Base-by-base conservation (phyloP, 2,888 invertebrate genomes). In the Hypomecis punctinalis region DNA sequence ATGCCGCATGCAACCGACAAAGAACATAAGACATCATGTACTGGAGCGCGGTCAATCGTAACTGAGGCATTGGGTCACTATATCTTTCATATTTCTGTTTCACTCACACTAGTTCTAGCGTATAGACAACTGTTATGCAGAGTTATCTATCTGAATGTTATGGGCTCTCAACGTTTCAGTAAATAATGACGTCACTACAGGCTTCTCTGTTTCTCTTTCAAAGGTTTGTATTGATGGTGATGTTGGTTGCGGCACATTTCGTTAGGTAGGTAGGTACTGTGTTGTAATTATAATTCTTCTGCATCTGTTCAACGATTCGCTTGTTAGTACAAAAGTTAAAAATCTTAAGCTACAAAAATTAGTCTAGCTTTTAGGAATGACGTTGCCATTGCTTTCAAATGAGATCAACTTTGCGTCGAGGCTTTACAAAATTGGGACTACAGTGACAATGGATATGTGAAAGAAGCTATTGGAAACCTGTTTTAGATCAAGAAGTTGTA, bases 241-340 rank as follows among this genome's bases (percentile, higher is more conserved):
- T 23, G 23, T 3, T 23, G 23, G 23, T 23, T 23, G 35, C 33
- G 4, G 7, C 9, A n/a, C 11, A 13, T 40, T 23, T 40, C 2
- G 6, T 40, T 9, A 7, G 7, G 40, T 10, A 23, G 7, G 40
- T 10, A 23, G 23, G 40, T 40, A 52, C 6, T 52, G 40, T 40
- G n/a, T 7, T 7, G 10, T 52, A n/a, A 10, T 52, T 23, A 23
- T 23, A 23, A 23, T 1, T 23, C 3, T 39, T 10, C 5, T 52
- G 6, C 7, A 9, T 5, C 5, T 36, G 51, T 51, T 8, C 2
- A n/a, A 8, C 13, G n/a, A 35, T 6, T 48, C 10, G 2, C 48
- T 43, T 37, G 23, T 23, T 39, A 53, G 71, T 82, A 79, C 74
- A 81, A 81, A 82, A 80, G 75, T 80, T 71, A 76, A 81, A 64